phyloP scores from a whole-genome alignment of 2,113 vertebrate genomes.

The Dissostichus mawsoni region DNA sequence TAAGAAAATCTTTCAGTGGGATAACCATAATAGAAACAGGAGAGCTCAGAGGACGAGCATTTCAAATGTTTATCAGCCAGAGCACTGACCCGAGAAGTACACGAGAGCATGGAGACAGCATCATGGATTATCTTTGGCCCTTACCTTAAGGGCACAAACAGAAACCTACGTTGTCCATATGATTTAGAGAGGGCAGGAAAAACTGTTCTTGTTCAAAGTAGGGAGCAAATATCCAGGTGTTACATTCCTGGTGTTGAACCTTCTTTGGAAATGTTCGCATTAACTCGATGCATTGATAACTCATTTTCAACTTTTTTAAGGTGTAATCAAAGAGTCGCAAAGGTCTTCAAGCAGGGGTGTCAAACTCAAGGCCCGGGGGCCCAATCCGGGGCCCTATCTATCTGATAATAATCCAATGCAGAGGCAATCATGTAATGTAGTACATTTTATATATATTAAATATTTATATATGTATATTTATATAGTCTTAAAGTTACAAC shows the following conservation, averaged over 20 bases:
- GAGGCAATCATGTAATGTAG: too few species aligned
- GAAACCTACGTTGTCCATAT: not conserved
- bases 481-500: too few species aligned
- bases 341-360: not conserved
- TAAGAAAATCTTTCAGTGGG: constrained; percentile 3
- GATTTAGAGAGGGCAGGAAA: constrained; percentile 7
- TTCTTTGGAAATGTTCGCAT: not conserved
- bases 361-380: too few species aligned
- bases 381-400: too few species aligned
- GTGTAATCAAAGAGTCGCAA: not conserved
- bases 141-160: not conserved
- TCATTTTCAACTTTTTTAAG: not conserved
- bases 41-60: constrained; percentile 4
- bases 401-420: too few species aligned
- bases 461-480: too few species aligned
- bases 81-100: not conserved
- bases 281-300: not conserved
- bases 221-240: constrained; percentile 12
- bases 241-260: not conserved
- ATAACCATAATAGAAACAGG: constrained; percentile 19
- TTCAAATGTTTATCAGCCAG: constrained; percentile 3
- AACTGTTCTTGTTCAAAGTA: not conserved
- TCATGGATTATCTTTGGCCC: not conserved
- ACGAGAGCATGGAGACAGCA: not conserved
- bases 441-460: too few species aligned